phyloP scores from a whole-genome alignment of 2,888 invertebrate genomes.

The Protophormia terraenovae region DNA sequence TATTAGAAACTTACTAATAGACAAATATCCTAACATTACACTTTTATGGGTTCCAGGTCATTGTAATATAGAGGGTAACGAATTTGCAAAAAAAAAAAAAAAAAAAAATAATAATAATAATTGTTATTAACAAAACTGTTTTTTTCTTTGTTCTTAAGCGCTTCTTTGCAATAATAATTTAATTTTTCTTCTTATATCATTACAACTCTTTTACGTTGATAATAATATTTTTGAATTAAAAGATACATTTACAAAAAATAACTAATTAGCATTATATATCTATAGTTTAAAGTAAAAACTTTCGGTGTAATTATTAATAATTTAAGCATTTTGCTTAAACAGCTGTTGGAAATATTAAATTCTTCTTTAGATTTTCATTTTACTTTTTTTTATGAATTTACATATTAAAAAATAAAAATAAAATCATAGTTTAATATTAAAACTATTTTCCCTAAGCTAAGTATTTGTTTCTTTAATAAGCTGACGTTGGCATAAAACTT shows the following conservation, averaged over 20 bases:
- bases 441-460: neutral
- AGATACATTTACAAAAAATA: neutral
- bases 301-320: neutral
- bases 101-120: no score
- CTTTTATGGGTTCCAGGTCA: no score
- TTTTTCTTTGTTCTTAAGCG: no score
- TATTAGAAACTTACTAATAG: no score
- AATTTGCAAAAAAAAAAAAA: no score
- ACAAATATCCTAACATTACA: no score
- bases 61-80: no score
- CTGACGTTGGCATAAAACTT: conserved; percentile 1
- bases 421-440: neutral
- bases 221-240: neutral
- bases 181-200: neutral
- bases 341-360: neutral
- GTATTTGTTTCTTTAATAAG: neutral
- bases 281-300: neutral
- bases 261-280: neutral
- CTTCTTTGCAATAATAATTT: no score
- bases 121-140: no score
- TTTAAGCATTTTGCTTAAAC: neutral
- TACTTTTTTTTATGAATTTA: neutral
- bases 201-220: neutral
- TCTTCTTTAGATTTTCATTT: neutral
- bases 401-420: neutral